Base-by-base conservation (phyloP, 2,888 invertebrate genomes). In the Nebria salina region DNA sequence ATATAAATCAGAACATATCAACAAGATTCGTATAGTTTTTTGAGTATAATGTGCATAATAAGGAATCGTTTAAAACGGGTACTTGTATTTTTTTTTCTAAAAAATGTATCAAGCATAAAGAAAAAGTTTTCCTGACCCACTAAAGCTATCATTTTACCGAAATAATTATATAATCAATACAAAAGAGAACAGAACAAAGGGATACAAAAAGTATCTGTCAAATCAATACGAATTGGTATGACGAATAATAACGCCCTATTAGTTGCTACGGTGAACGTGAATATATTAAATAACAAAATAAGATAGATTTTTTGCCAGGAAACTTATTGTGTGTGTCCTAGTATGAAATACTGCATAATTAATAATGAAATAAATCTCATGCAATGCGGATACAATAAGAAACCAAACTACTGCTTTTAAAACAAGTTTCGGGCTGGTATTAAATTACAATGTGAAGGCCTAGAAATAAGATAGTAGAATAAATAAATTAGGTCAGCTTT, bases 391-490 rank as follows among this genome's bases (percentile, higher is more conserved):
- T 70, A 20, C 68, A 20, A 8, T 13, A 43, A 15, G 70, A 77
- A 54, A n/a, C 70, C 25, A 11, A 77, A 54, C 5, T 66, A 76
- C 68, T 76, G 15, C 77, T 70, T 43, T 43, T 54, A 70, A 76
- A 70, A 77, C 26, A 70, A 76, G 76, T 66, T 68, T 68, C 9
- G 20, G 34, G 70, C 68, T 70, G n/a, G 54, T 70, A 77, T 68
- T 76, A 68, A 68, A 77, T 77, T 72, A 70, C 70, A 77, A 76
- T 70, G 8, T 54, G 64, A 77, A 77, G 68, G 70, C 72, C 54
- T 77, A 77, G 41, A 70, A 76, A 76, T 76, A 68, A 64, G 65
- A 76, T 66, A 76, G 42, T 70, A 70, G 70, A n/a, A 54, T 70
- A 34, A 25, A 68, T 70, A 76, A 76, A 66, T 43, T 76, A 76